Evolutionary conservation across 2,888 invertebrate species (phyloP).

Genomic region (Frankliniella intonsa): DNA sequence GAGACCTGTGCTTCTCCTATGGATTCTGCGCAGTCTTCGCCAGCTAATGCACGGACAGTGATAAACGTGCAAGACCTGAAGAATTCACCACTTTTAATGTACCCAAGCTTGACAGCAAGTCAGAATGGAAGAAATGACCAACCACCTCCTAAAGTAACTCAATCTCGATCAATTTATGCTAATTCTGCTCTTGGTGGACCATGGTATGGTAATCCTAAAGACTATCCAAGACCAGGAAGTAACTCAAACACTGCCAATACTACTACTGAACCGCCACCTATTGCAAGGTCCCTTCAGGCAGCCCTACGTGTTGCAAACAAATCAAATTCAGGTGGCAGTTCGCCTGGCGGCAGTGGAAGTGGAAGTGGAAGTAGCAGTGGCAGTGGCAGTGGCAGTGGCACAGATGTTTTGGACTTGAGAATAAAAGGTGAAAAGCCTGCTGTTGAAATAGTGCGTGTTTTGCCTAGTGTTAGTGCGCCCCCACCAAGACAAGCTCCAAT

Average conservation of each 20-base stretch:
- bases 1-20: constrained; percentile 15
- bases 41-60: constrained; percentile 13
- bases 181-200: constrained; percentile 48
- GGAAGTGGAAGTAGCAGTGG: background rate
- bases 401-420: constrained; percentile 27
- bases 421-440: constrained; percentile 26
- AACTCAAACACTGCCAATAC: background rate
- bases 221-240: constrained; percentile 2
- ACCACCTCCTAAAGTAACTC: constrained; percentile 56
- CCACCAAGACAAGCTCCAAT: background rate
- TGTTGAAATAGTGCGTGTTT: background rate
- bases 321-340: background rate
- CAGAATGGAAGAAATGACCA: constrained; percentile 8
- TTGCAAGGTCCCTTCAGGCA: background rate
- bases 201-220: constrained; percentile 30
- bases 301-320: background rate
- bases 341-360: constrained; percentile 29
- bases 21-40: background rate
- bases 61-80: constrained; percentile 31
- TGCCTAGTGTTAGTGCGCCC: constrained; percentile 6
- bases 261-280: background rate
- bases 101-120: background rate
- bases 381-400: constrained; percentile 29
- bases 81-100: background rate
- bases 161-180: constrained; percentile 58